Base-by-base conservation (phyloP, 2,888 invertebrate genomes). In the Lacanobia wlatinum region DNA sequence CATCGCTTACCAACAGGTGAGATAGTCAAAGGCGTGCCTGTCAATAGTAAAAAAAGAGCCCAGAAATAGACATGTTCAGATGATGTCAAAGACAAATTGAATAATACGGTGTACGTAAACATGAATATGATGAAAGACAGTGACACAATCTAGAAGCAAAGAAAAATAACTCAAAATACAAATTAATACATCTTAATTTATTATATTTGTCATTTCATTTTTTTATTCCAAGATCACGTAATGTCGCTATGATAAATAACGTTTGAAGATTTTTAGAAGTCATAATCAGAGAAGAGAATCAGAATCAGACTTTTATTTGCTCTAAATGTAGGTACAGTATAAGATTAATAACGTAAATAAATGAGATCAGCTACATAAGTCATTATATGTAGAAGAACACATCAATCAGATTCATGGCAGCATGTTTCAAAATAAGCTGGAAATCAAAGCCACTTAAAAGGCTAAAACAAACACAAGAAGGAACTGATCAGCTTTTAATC, bases 81-180 rank as follows among this genome's bases (percentile, higher is more conserved):
- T 68, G 63, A 76, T 48, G 77, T 76, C 77, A 78, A 68, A 77
- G 8, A 59, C 21, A 14, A 63, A 80, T 81, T 38, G 12, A 55
- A n/a, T 52, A 53, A 23, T 43, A n/a, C 18, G 12, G 1, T 55
- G 2, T 46, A 66, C 3, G 23, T 43, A 12, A 23, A 48, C 9
- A 50, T 23, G 4, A 40, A 38, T 0, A 76, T 21, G 66, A 28
- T 55, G 8, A 76, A 76, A 53, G n/a, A 16, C 62, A 18, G 7
- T 21, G 1, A 56, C 23, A 34, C 18, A 23, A 7, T 2, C 3
- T 21, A 76, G n/a, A 53, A 16, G 23, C 3, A 0, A 21, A 68
- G 18, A 6, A 55, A 68, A 67, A 76, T 14, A 14, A 56, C 6
- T 56, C 18, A 40, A 16, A 8, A 18, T 14, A 5, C 55, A 28